A percentile compares a stretch with the other conserved stretches of the same genome.
Evolutionary conservation across 2,797 vertebrate species (phyloP).

Genomic region (Sphenodon punctatus): DNA sequence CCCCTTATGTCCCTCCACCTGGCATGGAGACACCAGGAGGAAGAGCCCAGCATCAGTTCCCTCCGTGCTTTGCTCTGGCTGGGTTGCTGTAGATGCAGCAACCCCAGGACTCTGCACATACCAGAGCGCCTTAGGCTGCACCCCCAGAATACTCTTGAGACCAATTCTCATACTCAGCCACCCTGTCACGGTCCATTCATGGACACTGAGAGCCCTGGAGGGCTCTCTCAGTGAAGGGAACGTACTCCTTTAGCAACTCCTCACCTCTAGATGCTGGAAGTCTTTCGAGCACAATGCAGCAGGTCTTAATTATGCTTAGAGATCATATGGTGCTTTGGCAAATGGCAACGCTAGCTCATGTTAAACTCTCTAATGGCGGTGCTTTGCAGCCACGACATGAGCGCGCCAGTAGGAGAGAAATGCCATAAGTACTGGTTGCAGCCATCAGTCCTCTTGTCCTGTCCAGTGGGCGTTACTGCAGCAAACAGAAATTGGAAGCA

Average conservation of each 20-base stretch:
- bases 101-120: too few relatives aligned
- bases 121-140: too few relatives aligned
- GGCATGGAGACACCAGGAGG: too few relatives aligned
- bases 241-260: too few relatives aligned
- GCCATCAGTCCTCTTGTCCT: background rate
- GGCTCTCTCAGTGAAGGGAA: background rate
- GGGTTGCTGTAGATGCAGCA: too few relatives aligned
- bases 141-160: too few relatives aligned
- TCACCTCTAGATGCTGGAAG: background rate
- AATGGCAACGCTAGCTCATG: background rate
- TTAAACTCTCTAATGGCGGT: background rate
- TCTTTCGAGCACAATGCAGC: fast-evolving
- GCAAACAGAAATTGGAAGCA: conserved; percentile 33
- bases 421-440: background rate
- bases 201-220: fast-evolving
- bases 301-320: background rate
- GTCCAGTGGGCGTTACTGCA: conserved; percentile 25
- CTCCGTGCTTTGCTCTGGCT: too few relatives aligned
- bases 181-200: fast-evolving
- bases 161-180: too few relatives aligned
- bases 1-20: too few relatives aligned
- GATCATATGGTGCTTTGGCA: background rate
- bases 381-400: fast-evolving
- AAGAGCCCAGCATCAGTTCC: too few relatives aligned
- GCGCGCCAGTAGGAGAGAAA: background rate